Conservation (phyloP, 2,888 invertebrate genomes). For the Microctonus hyperodae region DNA sequence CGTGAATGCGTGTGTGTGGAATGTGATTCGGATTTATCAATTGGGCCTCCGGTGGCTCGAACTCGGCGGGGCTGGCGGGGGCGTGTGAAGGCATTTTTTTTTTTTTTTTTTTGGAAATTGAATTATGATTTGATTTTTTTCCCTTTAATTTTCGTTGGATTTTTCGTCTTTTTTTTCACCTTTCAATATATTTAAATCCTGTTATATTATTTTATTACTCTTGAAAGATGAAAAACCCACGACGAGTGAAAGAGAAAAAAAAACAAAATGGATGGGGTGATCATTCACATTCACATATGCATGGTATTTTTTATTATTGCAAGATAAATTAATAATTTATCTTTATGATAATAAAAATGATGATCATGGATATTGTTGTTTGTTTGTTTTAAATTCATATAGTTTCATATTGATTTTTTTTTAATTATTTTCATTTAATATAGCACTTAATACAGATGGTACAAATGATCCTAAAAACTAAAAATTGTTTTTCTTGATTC, state of each 20-base stretch:
- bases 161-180: slow-evolving; percentile 17
- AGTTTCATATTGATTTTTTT: slow-evolving; percentile 26
- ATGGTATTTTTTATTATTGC: slow-evolving; percentile 1
- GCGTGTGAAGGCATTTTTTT: slow-evolving; percentile 47
- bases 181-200: slow-evolving; percentile 9
- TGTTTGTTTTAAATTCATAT: background rate
- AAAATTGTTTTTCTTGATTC: slow-evolving; percentile 36
- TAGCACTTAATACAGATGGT: slow-evolving; percentile 61
- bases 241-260: background rate
- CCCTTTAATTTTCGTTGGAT: slow-evolving; percentile 16
- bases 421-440: slow-evolving; percentile 43
- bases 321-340: slow-evolving; percentile 3
- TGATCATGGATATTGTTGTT: background rate
- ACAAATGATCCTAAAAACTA: slow-evolving; percentile 61
- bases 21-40: slow-evolving; percentile 52
- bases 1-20: slow-evolving; percentile 40
- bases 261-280: background rate
- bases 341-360: background rate
- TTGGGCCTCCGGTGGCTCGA: slow-evolving; percentile 62
- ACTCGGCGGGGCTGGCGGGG: slow-evolving; percentile 64
- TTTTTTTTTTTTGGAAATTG: slow-evolving; percentile 40
- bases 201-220: slow-evolving; percentile 24
- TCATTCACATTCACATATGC: slow-evolving; percentile 31
- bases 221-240: slow-evolving; percentile 4
- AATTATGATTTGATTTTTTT: slow-evolving; percentile 36